These are phyloP conservation scores for Ochropacha duplaris DNA, from an alignment of 2,888 invertebrate genomes.

Conservation along the genomic window DNA sequence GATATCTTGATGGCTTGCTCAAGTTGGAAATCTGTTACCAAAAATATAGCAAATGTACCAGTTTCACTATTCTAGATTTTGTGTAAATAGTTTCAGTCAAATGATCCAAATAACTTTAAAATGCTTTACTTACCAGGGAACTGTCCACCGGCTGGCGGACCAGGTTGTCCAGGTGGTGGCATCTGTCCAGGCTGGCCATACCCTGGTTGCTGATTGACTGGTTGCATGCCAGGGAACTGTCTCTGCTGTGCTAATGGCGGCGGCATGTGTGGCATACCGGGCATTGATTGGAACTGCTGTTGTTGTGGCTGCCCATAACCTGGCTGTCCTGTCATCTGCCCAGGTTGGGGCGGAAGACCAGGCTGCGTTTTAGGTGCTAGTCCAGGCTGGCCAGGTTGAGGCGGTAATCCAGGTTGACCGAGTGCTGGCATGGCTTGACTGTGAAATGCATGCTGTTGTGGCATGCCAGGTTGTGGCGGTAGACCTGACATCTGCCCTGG, in stretches of 20 bases:
- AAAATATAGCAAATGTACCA: too few species aligned
- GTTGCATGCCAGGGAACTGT: constrained; percentile 48
- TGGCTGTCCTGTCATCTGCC: constrained; percentile 34
- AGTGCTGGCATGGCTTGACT: constrained; percentile 21
- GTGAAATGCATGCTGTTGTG: constrained; percentile 19
- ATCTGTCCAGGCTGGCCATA: constrained; percentile 44
- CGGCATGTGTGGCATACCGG: constrained; percentile 71
- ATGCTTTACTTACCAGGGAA: constrained; percentile 49
- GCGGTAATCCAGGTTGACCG: constrained; percentile 23
- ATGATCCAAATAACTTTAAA: background rate
- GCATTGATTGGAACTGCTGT: constrained; percentile 46
- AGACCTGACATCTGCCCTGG: constrained; percentile 25
- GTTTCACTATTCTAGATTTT: too few species aligned
- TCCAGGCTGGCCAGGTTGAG: constrained; percentile 31
- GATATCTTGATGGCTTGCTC: too few species aligned
- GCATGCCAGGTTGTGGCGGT: constrained; percentile 37
- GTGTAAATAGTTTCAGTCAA: too few species aligned
- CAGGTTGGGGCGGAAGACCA: constrained; percentile 30
- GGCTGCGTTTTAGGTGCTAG: constrained; percentile 31
- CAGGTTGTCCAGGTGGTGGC: constrained; percentile 35
- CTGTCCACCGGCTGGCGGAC: constrained; percentile 40
- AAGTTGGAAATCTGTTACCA: too few species aligned
- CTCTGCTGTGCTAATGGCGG: constrained; percentile 65
- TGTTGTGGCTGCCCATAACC: constrained; percentile 11
- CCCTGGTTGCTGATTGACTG: constrained; percentile 48